Evolutionary conservation across 1,140 invertebrate species (phyloP).

Genomic region (Pteromalus puparum): DNA sequence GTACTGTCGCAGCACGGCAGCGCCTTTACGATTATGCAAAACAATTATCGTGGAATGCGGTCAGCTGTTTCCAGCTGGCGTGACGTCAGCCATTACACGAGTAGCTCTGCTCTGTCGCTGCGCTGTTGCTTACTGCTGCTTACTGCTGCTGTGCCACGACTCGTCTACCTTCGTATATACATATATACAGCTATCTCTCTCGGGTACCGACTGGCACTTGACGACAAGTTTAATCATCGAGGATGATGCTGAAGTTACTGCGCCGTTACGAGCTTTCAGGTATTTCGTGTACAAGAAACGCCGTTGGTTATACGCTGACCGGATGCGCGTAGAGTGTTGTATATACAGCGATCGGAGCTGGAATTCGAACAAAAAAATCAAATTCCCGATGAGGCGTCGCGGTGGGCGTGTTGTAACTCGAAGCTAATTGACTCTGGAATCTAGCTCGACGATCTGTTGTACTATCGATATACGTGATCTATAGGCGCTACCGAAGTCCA

Average conservation of each 20-base stretch:
- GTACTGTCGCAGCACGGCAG: conserved; percentile 40
- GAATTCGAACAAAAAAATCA: not conserved
- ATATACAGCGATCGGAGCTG: not conserved
- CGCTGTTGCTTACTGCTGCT: too few relatives aligned
- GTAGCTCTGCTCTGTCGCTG: not conserved
- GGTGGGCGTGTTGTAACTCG: not conserved
- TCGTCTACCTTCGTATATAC: too few relatives aligned
- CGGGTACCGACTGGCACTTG: not conserved
- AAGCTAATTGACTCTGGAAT: not conserved
- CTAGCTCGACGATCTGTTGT: not conserved
- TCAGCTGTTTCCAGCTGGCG: conserved; percentile 71
- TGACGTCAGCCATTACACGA: conserved; percentile 66
- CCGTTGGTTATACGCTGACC: not conserved
- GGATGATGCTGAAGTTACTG: not conserved
- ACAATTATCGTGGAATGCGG: conserved; percentile 75
- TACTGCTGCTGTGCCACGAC: not conserved
- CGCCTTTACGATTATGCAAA: conserved; percentile 72
- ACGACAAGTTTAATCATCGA: not conserved
- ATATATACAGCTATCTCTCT: too few relatives aligned
- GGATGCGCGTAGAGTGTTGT: not conserved
- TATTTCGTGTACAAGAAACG: not conserved
- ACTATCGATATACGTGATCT: too few relatives aligned
- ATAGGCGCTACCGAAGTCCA: too few relatives aligned
- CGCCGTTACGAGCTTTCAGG: not conserved
- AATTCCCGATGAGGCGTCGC: not conserved